These are phyloP conservation scores for Miniopterus natalensis DNA, from an alignment of 2,113 vertebrate species.

Conservation along the genomic window DNA sequence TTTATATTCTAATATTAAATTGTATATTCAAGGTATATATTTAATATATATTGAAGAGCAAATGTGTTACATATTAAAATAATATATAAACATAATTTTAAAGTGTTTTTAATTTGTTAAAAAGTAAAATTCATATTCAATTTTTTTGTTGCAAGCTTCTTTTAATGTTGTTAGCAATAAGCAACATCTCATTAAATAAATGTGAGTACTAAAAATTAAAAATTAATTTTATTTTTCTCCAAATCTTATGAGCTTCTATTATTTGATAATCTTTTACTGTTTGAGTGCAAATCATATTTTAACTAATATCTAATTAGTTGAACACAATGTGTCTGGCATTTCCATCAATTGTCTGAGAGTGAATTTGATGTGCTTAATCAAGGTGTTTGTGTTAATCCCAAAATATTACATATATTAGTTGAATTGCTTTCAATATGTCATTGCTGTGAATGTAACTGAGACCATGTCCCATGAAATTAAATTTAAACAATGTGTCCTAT, in stretches of 20 bases:
- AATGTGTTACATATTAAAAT: not conserved
- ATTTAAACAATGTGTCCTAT: not conserved
- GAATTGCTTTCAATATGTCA: not conserved
- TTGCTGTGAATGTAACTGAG: not conserved
- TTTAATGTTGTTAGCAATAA: not conserved
- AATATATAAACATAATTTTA: not conserved
- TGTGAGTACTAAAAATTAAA: not conserved
- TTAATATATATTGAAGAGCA: not conserved
- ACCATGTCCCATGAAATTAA: not conserved
- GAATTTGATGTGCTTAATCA: not conserved
- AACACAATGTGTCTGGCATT: not conserved
- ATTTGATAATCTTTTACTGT: not conserved
- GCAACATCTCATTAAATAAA: not conserved
- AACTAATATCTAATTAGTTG: not conserved
- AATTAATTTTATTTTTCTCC: not conserved
- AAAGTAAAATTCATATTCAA: not conserved
- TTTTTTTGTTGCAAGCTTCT: not conserved
- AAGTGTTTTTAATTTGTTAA: not conserved
- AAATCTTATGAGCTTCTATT: not conserved
- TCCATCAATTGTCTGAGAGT: not conserved
- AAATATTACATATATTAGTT: not conserved
- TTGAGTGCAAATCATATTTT: not conserved
- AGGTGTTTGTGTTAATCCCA: no score
- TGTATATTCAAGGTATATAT: not conserved
- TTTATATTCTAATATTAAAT: not conserved